Conservation (phyloP, 1,140 invertebrate species). For the Tachypleus tridentatus region DNA sequence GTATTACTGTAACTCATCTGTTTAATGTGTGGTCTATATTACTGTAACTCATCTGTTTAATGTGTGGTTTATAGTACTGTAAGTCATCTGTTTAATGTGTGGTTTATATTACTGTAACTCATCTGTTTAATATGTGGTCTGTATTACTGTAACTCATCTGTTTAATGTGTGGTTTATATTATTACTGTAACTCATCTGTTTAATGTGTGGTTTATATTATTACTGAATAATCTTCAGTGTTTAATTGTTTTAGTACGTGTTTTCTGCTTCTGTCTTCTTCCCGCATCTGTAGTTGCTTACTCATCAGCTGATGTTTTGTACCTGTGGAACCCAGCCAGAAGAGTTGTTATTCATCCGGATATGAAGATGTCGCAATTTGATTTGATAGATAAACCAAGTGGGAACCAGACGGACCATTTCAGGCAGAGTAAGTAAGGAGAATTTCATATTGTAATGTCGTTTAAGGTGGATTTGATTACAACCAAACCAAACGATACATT, state of each 20-base stretch:
- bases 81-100: too few species aligned
- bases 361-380: constrained; percentile 86
- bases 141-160: too few species aligned
- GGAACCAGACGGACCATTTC: constrained; percentile 50
- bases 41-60: too few species aligned
- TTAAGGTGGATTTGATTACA: too few species aligned
- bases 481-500: too few species aligned
- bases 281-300: constrained; percentile 60
- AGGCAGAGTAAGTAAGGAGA: constrained; percentile 34
- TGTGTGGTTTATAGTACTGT: too few species aligned
- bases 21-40: too few species aligned
- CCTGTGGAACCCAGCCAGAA: constrained; percentile 67
- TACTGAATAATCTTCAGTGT: constrained; percentile 1
- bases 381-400: constrained; percentile 66
- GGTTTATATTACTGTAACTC: too few species aligned
- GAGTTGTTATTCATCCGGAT: constrained; percentile 70
- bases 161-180: not conserved
- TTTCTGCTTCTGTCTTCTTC: constrained; percentile 12
- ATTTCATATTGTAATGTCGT: not conserved
- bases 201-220: not conserved
- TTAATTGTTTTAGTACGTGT: not conserved
- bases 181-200: not conserved
- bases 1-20: too few species aligned
- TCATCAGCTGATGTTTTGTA: constrained; percentile 76
- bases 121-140: too few species aligned